A percentile compares a stretch with the other conserved stretches of the same genome.
These are phyloP conservation scores for Papilio helenus DNA, from an alignment of 1,140 invertebrate genomes.

Conservation along the genomic window DNA sequence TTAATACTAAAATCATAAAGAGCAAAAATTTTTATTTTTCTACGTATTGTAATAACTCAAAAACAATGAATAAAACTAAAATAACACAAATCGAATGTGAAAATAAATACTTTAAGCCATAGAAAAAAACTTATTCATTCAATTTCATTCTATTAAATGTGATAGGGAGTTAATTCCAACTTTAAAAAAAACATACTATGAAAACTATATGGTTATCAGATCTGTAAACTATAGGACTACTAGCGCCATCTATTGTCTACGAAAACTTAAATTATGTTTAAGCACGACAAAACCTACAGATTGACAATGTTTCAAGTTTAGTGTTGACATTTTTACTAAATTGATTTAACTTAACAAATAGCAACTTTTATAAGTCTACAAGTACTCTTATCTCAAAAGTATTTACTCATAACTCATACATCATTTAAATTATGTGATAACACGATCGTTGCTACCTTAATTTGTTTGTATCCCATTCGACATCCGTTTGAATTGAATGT, in stretches of 20 bases:
- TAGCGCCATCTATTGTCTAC: background rate
- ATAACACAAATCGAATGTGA: background rate
- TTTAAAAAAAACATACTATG: no score
- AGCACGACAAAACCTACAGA: background rate
- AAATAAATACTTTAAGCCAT: no score
- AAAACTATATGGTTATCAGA: no score
- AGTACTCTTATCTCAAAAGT: background rate
- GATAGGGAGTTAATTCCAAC: no score
- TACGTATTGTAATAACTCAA: no score
- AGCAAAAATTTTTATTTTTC: no score
- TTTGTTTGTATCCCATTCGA: constrained; percentile 8
- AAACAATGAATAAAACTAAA: background rate
- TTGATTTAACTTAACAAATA: background rate
- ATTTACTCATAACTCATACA: background rate
- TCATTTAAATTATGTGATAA: constrained; percentile 4
- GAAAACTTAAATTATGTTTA: background rate
- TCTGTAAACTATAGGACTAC: background rate
- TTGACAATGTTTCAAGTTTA: background rate
- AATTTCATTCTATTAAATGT: no score
- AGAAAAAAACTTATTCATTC: no score
- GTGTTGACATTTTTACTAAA: background rate
- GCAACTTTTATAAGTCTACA: background rate
- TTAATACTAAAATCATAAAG: no score
- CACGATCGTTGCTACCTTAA: background rate
- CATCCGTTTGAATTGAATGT: background rate